These are phyloP conservation scores for Andrena haemorrhoa DNA, from an alignment of 2,888 invertebrate species.

Conservation along the genomic window DNA sequence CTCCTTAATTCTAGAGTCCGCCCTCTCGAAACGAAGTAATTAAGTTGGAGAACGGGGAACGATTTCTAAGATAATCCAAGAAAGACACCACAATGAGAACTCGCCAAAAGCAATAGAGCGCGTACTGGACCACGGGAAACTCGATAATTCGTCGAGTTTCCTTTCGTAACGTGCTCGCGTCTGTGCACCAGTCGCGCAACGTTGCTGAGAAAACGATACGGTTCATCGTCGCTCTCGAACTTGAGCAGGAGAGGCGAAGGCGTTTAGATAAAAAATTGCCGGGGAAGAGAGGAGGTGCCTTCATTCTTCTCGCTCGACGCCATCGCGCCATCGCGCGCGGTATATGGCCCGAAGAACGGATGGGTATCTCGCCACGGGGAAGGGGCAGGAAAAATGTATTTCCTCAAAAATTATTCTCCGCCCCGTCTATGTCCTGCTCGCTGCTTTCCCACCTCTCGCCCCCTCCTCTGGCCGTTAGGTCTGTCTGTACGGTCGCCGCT, in stretches of 20 bases:
- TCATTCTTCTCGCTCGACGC: slow-evolving; percentile 64
- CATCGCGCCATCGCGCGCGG: slow-evolving; percentile 60
- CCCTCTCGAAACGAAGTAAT: too few species aligned
- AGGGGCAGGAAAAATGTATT: slow-evolving; percentile 75
- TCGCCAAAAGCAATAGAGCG: too few species aligned
- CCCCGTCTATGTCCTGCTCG: slow-evolving; percentile 17
- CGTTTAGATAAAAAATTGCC: slow-evolving; percentile 78
- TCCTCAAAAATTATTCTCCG: slow-evolving; percentile 77
- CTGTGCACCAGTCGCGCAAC: neutral
- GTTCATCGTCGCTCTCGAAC: slow-evolving; percentile 65
- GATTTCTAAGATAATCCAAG: neutral
- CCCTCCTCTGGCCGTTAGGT: slow-evolving; percentile 13
- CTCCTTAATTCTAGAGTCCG: too few species aligned
- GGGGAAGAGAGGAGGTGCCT: slow-evolving; percentile 59
- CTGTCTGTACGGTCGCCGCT: slow-evolving; percentile 35
- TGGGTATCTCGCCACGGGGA: slow-evolving; percentile 69
- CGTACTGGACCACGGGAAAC: neutral
- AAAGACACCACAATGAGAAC: neutral
- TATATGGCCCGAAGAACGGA: slow-evolving; percentile 77
- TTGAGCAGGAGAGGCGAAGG: slow-evolving; percentile 64
- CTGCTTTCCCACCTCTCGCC: neutral
- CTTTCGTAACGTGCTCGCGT: neutral
- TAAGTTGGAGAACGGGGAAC: too few species aligned
- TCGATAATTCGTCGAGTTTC: slow-evolving; percentile 17
- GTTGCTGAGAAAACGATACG: slow-evolving; percentile 49